A percentile compares a stretch with the other conserved stretches of the same genome.
Evolutionary conservation across 1,140 invertebrate species (phyloP).

Genomic region (Mycetomoellerius zeteki): DNA sequence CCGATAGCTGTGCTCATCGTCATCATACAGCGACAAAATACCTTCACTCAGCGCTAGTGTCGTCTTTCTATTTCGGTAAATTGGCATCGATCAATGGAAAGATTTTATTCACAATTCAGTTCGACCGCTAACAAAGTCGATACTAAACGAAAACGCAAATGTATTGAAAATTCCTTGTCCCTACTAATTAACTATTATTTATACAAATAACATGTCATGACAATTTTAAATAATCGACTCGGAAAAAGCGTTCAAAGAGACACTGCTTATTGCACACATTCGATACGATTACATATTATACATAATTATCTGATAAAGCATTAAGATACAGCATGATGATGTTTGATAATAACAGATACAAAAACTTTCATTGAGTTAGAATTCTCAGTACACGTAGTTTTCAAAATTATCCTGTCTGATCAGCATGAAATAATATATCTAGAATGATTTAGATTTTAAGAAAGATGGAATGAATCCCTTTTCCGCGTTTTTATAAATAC

Average conservation of each 20-base stretch:
- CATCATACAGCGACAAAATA: constrained; percentile 40
- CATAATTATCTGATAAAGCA: constrained; percentile 36
- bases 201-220: constrained; percentile 61
- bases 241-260: constrained; percentile 42
- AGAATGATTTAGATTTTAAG: constrained; percentile 26
- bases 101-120: constrained; percentile 43
- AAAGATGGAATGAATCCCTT: constrained; percentile 30
- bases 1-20: constrained; percentile 60
- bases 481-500: constrained; percentile 8
- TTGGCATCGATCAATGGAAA: constrained; percentile 55
- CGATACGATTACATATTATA: constrained; percentile 51
- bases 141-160: constrained; percentile 30
- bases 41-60: constrained; percentile 30
- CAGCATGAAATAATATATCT: neutral
- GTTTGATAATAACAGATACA: constrained; percentile 28
- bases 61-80: constrained; percentile 35
- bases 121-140: neutral
- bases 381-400: constrained; percentile 22
- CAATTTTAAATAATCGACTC: constrained; percentile 44
- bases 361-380: constrained; percentile 37
- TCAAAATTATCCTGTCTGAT: neutral
- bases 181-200: constrained; percentile 55
- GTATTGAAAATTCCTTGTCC: constrained; percentile 42
- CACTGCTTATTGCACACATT: constrained; percentile 52
- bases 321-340: constrained; percentile 47